Evolutionary conservation across 2,888 invertebrate species (phyloP).

Genomic region (Laspeyria flexula): DNA sequence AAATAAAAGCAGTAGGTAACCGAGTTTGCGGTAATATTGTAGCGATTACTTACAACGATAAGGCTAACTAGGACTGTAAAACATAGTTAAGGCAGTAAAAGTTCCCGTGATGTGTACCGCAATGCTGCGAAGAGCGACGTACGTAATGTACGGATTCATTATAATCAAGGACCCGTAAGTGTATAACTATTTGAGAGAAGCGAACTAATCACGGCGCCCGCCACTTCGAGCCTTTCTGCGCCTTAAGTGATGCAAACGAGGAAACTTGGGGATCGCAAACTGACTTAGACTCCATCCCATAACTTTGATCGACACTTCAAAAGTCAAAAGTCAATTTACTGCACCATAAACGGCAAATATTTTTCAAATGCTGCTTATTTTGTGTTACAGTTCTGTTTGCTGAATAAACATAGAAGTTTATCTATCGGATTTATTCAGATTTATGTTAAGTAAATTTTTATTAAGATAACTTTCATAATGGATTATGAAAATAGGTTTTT

Average conservation of each 20-base stretch:
- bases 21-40: slow-evolving; percentile 23
- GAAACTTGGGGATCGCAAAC: slow-evolving; percentile 76
- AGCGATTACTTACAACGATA: slow-evolving; percentile 22
- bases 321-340: slow-evolving; percentile 66
- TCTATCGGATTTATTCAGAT: slow-evolving; percentile 13
- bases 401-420: slow-evolving; percentile 10
- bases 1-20: slow-evolving; percentile 13
- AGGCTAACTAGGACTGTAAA: slow-evolving; percentile 31
- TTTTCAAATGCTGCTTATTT: slow-evolving; percentile 30
- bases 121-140: slow-evolving; percentile 17
- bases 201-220: slow-evolving; percentile 66
- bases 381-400: slow-evolving; percentile 9
- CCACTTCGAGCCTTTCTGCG: slow-evolving; percentile 71
- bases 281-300: slow-evolving; percentile 69
- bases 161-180: slow-evolving; percentile 56
- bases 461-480: slow-evolving; percentile 14
- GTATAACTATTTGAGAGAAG: slow-evolving; percentile 56
- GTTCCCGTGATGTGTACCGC: slow-evolving; percentile 16
- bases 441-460: slow-evolving; percentile 12
- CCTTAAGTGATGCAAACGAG: slow-evolving; percentile 80
- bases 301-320: slow-evolving; percentile 79
- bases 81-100: slow-evolving; percentile 23
- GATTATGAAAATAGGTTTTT: not conserved
- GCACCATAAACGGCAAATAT: slow-evolving; percentile 48
- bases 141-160: slow-evolving; percentile 58